Conservation (phyloP, 2,113 vertebrate genomes). For the Lamprotornis superbus region DNA sequence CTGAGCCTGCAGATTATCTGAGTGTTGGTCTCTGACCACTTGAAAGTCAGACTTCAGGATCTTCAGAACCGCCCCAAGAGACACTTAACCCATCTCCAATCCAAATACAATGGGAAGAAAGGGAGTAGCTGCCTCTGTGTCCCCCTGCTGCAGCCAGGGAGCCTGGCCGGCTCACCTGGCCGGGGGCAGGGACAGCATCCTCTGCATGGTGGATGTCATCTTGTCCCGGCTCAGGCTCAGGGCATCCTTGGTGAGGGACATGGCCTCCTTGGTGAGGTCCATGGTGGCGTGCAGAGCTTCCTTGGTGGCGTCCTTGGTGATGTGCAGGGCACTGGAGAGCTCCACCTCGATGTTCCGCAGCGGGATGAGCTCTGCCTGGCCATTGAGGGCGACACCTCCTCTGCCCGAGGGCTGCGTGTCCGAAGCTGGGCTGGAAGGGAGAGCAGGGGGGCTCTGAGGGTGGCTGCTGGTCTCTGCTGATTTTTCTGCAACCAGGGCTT, state of each 20-base stretch:
- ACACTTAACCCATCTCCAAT: not conserved
- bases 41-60: not conserved
- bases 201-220: conserved; percentile 89
- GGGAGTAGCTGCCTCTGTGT: not conserved
- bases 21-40: not conserved
- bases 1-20: not conserved
- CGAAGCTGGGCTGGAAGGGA: conserved; percentile 34
- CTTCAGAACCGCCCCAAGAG: not conserved
- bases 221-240: conserved; percentile 87
- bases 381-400: not conserved
- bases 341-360: conserved; percentile 87
- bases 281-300: conserved; percentile 88
- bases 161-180: conserved; percentile 73
- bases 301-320: conserved; percentile 91
- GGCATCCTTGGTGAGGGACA: conserved; percentile 91
- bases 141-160: not conserved
- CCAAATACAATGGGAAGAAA: rapidly evolving
- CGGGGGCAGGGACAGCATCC: conserved; percentile 83
- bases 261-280: conserved; percentile 94
- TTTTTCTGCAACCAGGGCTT: conserved; percentile 68
- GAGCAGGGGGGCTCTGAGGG: conserved; percentile 4
- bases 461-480: not conserved
- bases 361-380: conserved; percentile 68
- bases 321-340: conserved; percentile 84
- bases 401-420: not conserved